Evolutionary conservation across 1,140 invertebrate species (phyloP), one percentile per base, ranked within the genome.

Genomic region (Philotrypesis tridentata): DNA sequence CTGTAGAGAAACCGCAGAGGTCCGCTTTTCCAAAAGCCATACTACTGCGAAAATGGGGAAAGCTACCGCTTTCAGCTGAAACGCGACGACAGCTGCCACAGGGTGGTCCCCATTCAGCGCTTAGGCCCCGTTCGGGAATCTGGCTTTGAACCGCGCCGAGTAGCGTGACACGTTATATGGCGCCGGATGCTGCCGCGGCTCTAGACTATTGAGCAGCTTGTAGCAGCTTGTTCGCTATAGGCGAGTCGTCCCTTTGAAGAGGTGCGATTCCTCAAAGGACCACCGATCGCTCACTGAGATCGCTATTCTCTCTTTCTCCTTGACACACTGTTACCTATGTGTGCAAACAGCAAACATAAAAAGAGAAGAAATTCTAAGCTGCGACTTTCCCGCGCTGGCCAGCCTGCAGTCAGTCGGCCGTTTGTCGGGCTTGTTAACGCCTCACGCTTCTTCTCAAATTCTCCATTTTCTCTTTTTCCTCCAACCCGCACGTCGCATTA

Each of bases 401-500:
- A 11, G 14, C n/a, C 2, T n/a, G 55, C 12, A 3, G 55, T 6
- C 55, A 11, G 5, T 2, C 55, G 87, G 85, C 86, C 85, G 85
- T 89, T 88, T 88, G 86, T 82, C 87, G 84, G 87, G 79, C 87
- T 89, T 86, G 87, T 89, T 88, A 89, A 89, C 88, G 86, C 87
- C 87, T 86, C 79, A 14, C 4, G 55, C 55, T 14, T n/a, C 55
- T 60, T 17, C 14, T 60, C n/a, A 3, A 37, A n/a, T n/a, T n/a
- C n/a, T n/a, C 0, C 8, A 40, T 40, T 40, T 8, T 40, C 37
- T 40, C 37, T 40, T 12, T 40, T 40, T n/a, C n/a, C n/a, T n/a
- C n/a, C n/a, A n/a, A n/a, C n/a, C n/a, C n/a, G n/a, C n/a, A n/a
- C n/a, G n/a, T n/a, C n/a, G n/a, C n/a, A n/a, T n/a, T n/a, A n/a